These are phyloP conservation scores for Cyphomyrus plagiostoma DNA, from an alignment of 2,113 vertebrate genomes.

Conservation along the genomic window DNA sequence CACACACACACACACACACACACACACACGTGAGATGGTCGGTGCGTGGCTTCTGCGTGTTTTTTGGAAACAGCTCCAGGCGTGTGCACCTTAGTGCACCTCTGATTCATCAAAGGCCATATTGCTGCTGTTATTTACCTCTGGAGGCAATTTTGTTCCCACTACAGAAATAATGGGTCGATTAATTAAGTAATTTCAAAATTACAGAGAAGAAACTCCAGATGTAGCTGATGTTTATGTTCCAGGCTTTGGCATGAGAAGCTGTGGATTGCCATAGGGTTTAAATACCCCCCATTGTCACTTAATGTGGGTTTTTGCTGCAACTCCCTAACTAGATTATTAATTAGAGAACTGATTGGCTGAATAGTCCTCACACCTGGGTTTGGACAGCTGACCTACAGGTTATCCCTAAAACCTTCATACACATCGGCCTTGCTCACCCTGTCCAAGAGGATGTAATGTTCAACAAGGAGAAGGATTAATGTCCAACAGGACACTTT, in stretches of 20 bases:
- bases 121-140: background rate
- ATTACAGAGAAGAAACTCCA: constrained; percentile 7
- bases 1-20: background rate
- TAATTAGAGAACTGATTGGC: no score
- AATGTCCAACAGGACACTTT: background rate
- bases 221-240: background rate
- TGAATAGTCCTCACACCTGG: no score
- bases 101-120: background rate
- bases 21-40: background rate
- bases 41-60: background rate
- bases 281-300: background rate
- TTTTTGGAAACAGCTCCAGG: background rate
- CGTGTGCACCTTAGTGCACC: background rate
- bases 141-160: background rate
- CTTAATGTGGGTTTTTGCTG: no score
- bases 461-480: background rate
- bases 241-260: background rate
- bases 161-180: background rate
- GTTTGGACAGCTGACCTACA: no score
- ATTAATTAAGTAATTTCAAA: constrained; percentile 13
- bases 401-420: no score
- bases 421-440: no score
- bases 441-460: background rate
- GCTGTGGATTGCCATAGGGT: background rate
- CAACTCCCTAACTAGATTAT: no score